Evolutionary conservation across 2,797 vertebrate genomes (phyloP).

Genomic region (Centropyge bicolor): DNA sequence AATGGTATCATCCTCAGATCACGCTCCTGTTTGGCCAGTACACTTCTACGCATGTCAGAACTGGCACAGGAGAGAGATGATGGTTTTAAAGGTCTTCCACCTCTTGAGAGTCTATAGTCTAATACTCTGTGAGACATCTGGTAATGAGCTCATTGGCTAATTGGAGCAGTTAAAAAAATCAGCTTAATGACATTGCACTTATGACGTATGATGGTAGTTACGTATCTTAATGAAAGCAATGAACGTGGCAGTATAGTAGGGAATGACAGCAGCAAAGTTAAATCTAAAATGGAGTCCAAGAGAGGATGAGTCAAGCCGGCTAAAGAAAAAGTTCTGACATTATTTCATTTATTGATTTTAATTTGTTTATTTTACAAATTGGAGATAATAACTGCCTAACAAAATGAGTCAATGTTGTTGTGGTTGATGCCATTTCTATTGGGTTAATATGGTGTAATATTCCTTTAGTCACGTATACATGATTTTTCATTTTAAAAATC

Average conservation of each 20-base stretch:
- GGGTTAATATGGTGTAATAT: no score
- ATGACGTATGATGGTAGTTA: background rate
- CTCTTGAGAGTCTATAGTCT: background rate
- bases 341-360: background rate
- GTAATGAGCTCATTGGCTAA: background rate
- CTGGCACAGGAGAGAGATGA: background rate
- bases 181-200: background rate
- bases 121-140: background rate
- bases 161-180: conserved; percentile 13
- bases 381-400: background rate
- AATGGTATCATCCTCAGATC: conserved; percentile 53
- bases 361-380: background rate
- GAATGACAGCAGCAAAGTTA: background rate
- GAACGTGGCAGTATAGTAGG: background rate
- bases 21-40: conserved; percentile 14
- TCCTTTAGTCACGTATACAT: background rate
- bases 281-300: conserved; percentile 45
- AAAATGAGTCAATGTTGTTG: background rate
- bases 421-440: background rate
- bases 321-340: background rate
- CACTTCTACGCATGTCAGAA: conserved; percentile 18
- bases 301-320: conserved; percentile 7
- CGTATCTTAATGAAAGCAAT: background rate
- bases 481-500: background rate
- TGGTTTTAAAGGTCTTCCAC: background rate